Percentiles rank a stretch among this genome's conserved stretches.
These are phyloP conservation scores for Wasmannia auropunctata DNA, from an alignment of 1,140 invertebrate genomes.

Conservation along the genomic window DNA sequence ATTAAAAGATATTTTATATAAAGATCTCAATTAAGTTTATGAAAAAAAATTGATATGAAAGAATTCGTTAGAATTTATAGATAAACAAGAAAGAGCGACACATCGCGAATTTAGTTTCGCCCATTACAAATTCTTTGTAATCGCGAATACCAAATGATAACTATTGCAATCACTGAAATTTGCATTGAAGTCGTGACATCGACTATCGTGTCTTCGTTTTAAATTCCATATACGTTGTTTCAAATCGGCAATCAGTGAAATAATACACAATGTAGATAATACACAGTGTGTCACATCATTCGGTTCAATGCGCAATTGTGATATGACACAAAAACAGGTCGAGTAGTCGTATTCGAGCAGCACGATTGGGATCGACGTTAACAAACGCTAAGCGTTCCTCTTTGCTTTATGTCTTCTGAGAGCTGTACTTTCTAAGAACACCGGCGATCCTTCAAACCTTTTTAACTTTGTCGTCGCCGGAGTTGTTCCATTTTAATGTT, in stretches of 20 bases:
- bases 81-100: neutral
- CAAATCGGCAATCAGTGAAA: neutral
- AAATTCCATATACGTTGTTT: neutral
- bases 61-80: neutral
- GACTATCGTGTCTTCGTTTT: neutral
- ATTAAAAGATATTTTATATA: neutral
- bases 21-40: neutral
- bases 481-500: neutral
- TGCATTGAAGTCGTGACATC: neutral
- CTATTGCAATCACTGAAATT: neutral
- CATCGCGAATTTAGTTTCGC: neutral
- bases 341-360: slow-evolving; percentile 14
- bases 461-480: neutral
- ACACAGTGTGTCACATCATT: slow-evolving; percentile 29
- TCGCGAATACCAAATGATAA: neutral
- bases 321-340: slow-evolving; percentile 52
- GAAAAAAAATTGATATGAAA: neutral
- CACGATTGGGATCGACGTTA: slow-evolving; percentile 20
- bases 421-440: neutral
- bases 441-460: neutral
- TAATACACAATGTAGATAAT: slow-evolving; percentile 6
- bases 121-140: neutral
- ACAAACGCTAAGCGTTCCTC: neutral
- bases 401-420: slow-evolving; percentile 20
- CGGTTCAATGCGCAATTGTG: slow-evolving; percentile 41